These are phyloP conservation scores for Hypena proboscidalis DNA, from an alignment of 2,888 invertebrate genomes.

Conservation along the genomic window DNA sequence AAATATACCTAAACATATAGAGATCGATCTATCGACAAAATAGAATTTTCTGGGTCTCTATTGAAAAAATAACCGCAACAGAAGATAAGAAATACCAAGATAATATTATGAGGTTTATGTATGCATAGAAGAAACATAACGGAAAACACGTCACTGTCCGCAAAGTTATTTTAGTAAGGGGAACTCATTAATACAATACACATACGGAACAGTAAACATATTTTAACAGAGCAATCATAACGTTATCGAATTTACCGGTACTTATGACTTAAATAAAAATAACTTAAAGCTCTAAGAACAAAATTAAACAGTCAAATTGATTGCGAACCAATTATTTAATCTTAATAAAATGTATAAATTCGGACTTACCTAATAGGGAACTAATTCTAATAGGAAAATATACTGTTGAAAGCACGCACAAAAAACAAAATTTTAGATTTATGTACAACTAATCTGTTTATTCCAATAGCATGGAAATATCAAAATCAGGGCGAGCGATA, in stretches of 20 bases:
- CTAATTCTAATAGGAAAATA: background rate
- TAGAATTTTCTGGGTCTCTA: no score
- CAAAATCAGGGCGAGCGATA: constrained; percentile 21
- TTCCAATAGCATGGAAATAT: constrained; percentile 17
- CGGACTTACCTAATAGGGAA: constrained; percentile 20
- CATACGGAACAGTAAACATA: background rate
- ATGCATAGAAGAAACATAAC: constrained; percentile 14
- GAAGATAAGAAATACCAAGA: no score
- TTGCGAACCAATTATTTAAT: background rate
- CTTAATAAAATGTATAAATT: background rate
- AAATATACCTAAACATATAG: no score
- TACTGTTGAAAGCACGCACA: constrained; percentile 2
- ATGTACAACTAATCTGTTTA: constrained; percentile 5
- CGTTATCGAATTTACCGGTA: background rate
- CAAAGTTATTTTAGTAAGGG: constrained; percentile 15
- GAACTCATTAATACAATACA: constrained; percentile 9
- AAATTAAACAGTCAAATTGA: background rate
- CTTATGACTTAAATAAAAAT: no score
- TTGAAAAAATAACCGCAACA: no score
- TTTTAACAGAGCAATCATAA: background rate
- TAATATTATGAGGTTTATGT: background rate
- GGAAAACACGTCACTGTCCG: constrained; percentile 10
- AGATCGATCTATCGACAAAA: no score
- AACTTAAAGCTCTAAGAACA: no score
- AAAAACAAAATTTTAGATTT: constrained; percentile 1